Base-by-base conservation (phyloP, 2,113 vertebrate genomes). In the Syrrhaptes paradoxus region DNA sequence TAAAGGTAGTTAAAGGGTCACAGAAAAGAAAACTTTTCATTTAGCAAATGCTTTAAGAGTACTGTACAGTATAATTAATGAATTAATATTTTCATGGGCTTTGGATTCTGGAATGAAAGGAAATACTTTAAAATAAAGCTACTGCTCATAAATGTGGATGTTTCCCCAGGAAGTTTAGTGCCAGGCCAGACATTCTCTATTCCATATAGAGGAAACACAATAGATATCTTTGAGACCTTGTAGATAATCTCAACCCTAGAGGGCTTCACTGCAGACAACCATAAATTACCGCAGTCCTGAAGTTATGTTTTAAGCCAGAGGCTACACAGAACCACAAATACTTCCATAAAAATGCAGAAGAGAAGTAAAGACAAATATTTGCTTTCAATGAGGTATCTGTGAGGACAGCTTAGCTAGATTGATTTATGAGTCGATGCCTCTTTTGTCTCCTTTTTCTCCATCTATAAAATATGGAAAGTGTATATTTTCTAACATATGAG, bases 401-500 rank as follows among this genome's bases (percentile, higher is more conserved):
- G 57, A 59, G 24, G 19, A 41, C 25, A 52, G 34, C 70, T 68
- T 34, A 65, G 45, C 31, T 74, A 31, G 10, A 65, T 4, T 73
- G 36, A 86, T 75, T 66, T 46, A 43, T 8, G 46, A 89, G 52
- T 20, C 2, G 3, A 51, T 11, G 31, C 6, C 10, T 95, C 43
- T 74, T 79, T 68, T 62, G 13, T 13, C 25, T 74, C 29, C 36
- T 29, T 51, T 70, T 57, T 55, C 36, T 78, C 25, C 13, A 6
- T 6, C 13, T 58, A 45, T n/a, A 46, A 78, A 46, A 59, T 6
- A 13, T 58, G 26, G 43, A 34, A 86, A 88, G 70, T 24, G 9
- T 28, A 25, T 83, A 82, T 71, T 57, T 11, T 31, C n/a, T 0
- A 0, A 57, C 22, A 66, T 2, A 0, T 13, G 38, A 51, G 59